phyloP scores from a whole-genome alignment of 2,888 invertebrate species.

The Seladonia tumulorum region DNA sequence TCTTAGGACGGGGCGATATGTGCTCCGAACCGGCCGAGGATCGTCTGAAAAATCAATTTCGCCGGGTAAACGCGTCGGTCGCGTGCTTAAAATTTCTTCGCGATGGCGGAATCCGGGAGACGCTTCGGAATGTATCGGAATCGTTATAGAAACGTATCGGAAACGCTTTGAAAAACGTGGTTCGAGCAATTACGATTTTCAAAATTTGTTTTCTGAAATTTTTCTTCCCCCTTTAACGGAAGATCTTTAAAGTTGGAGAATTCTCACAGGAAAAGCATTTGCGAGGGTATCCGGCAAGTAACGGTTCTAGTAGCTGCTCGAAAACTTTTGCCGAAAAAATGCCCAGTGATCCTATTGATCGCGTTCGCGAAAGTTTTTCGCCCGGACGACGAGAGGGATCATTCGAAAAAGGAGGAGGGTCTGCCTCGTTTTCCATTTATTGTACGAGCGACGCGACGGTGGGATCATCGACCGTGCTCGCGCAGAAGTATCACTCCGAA shows the following conservation, averaged over 20 bases:
- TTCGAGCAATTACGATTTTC: too few species aligned
- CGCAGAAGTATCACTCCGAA: slow-evolving; percentile 52
- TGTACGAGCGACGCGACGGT: background rate
- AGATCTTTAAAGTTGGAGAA: background rate
- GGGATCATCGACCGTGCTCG: slow-evolving; percentile 30
- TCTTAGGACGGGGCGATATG: background rate
- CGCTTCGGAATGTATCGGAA: too few species aligned
- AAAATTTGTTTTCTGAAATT: background rate
- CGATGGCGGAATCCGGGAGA: background rate
- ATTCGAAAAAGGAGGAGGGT: slow-evolving; percentile 3
- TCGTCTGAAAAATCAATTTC: slow-evolving; percentile 8
- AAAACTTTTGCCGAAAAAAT: background rate
- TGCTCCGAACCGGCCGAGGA: background rate
- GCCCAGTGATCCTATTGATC: background rate
- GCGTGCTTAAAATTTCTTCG: background rate
- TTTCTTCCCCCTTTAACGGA: background rate
- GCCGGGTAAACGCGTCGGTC: background rate
- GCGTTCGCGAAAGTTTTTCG: background rate
- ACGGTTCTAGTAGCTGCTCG: too few species aligned
- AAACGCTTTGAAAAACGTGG: too few species aligned
- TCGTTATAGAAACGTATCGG: too few species aligned
- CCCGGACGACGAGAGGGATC: too few species aligned
- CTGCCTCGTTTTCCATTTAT: slow-evolving; percentile 28
- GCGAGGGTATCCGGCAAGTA: background rate
- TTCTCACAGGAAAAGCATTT: background rate